These are phyloP conservation scores for Eulemur mongoz DNA, from an alignment of 2,797 vertebrate genomes.

Conservation along the genomic window DNA sequence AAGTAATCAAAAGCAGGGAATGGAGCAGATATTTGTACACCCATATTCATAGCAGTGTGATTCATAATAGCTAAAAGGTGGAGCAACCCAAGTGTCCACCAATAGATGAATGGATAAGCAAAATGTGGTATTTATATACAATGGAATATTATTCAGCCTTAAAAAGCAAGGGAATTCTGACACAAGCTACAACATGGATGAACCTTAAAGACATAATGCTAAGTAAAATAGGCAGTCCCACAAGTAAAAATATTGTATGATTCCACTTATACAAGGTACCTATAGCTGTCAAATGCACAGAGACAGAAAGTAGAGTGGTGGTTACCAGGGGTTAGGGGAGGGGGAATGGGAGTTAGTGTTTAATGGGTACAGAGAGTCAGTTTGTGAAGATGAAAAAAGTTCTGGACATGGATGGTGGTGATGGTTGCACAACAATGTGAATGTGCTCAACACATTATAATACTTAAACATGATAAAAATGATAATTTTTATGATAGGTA, in stretches of 20 bases:
- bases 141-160: not conserved
- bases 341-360: not conserved
- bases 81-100: not conserved
- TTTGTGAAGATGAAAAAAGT: not conserved
- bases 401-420: not conserved
- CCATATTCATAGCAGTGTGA: too few relatives aligned
- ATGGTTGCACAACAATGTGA: not conserved
- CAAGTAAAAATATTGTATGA: not conserved
- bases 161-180: not conserved
- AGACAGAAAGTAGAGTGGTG: not conserved
- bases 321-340: not conserved
- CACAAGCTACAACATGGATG: not conserved
- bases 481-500: not conserved
- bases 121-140: not conserved
- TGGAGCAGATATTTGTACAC: not conserved
- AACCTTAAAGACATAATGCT: not conserved
- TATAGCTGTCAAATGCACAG: too few relatives aligned
- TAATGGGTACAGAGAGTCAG: not conserved
- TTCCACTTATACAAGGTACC: not conserved
- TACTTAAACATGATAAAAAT: not conserved
- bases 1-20: not conserved
- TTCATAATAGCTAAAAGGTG: not conserved
- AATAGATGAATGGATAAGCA: not conserved
- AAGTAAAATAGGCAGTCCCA: not conserved
- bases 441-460: not conserved